Conservation (phyloP, 2,797 vertebrate species). For the Chanos chanos region DNA sequence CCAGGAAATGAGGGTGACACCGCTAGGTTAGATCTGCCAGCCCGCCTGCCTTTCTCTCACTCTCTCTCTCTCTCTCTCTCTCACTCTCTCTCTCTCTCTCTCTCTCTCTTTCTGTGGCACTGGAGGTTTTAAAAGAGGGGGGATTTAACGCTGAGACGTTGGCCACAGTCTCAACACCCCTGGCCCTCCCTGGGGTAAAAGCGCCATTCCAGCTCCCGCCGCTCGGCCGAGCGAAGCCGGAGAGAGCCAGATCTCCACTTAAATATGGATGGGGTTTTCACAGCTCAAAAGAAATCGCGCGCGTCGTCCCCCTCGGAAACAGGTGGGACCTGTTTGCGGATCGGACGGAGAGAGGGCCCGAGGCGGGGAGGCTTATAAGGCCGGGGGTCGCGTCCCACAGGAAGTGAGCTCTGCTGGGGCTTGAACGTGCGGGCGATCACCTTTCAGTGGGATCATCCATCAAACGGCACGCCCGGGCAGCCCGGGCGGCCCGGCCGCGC, state of each 20-base stretch:
- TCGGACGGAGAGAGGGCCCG: constrained; percentile 8
- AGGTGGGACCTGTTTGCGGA: constrained; percentile 34
- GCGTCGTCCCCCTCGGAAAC: constrained; percentile 38
- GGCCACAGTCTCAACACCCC: constrained; percentile 26
- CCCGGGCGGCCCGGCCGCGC: too few species aligned
- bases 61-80: constrained; percentile 14
- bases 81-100: constrained; percentile 12
- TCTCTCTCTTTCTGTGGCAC: constrained; percentile 8
- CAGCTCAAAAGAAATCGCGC: constrained; percentile 34
- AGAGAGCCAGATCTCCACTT: constrained; percentile 39
- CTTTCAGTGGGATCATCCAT: constrained; percentile 22
- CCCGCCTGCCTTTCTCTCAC: constrained; percentile 30
- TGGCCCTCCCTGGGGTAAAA: constrained; percentile 39
- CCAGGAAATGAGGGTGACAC: constrained; percentile 86
- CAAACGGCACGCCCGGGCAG: too few species aligned
- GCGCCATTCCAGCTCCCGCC: constrained; percentile 44
- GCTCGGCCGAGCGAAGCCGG: constrained; percentile 29
- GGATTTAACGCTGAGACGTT: constrained; percentile 20
- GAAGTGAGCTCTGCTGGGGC: constrained; percentile 4
- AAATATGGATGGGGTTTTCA: constrained; percentile 46
- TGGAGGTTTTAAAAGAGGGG: constrained; percentile 9
- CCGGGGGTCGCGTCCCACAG: constrained; percentile 32
- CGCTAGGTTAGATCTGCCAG: constrained; percentile 61
- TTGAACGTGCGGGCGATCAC: constrained; percentile 20
- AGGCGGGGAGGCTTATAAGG: not conserved